These are phyloP conservation scores for Harpalus rufipes DNA, from an alignment of 2,888 invertebrate genomes.

Conservation along the genomic window DNA sequence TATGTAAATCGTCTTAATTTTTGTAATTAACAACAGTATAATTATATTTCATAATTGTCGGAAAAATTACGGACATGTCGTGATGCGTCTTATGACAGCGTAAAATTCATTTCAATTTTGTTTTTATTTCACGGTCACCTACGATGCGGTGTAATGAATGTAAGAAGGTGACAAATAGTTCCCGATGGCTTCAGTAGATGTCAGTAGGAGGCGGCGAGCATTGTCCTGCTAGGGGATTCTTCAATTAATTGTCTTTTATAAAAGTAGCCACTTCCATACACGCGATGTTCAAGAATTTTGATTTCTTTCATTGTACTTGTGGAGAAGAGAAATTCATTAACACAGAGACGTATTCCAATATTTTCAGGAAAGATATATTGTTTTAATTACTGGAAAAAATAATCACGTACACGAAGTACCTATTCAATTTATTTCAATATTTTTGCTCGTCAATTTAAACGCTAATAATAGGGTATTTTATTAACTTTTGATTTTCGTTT, in stretches of 20 bases:
- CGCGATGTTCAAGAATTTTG: constrained; percentile 47
- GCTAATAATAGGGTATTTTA: too few species aligned
- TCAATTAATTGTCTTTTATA: constrained; percentile 58
- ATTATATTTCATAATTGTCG: constrained; percentile 54
- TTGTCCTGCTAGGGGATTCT: constrained; percentile 14
- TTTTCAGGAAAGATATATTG: not conserved
- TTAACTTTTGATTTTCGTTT: too few species aligned
- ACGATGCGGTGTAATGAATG: constrained; percentile 29
- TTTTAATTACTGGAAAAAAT: too few species aligned
- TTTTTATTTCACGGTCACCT: constrained; percentile 56
- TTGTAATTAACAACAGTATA: constrained; percentile 53
- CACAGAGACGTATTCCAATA: not conserved
- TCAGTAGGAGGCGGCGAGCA: constrained; percentile 19
- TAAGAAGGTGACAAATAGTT: constrained; percentile 48
- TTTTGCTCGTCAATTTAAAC: too few species aligned
- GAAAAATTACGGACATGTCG: constrained; percentile 49
- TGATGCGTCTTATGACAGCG: constrained; percentile 50
- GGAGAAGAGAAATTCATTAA: constrained; percentile 22
- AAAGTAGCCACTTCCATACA: constrained; percentile 39
- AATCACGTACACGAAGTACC: too few species aligned
- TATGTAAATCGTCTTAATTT: constrained; percentile 63
- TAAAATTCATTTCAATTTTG: constrained; percentile 55
- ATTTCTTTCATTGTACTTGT: constrained; percentile 50
- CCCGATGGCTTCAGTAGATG: constrained; percentile 17
- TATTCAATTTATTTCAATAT: too few species aligned